Evolutionary conservation across 2,888 invertebrate species (phyloP), one percentile per base, ranked within the genome.

Genomic region (Crepidodera aurea): DNA sequence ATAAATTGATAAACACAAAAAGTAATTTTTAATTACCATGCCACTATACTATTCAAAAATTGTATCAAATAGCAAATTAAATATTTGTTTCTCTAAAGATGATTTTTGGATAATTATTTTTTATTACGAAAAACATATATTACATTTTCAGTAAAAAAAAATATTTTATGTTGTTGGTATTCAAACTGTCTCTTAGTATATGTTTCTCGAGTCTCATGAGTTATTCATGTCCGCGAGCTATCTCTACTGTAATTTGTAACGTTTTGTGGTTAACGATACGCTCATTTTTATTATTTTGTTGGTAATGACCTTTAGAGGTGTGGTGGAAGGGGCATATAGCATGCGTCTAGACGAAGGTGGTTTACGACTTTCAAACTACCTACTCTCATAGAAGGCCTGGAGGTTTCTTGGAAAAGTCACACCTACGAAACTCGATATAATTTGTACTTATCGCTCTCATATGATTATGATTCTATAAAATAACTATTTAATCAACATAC

Each of bases 191-290:
- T 44, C 25, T 4, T 7, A 3, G 44, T 44, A 44, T 55, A 44
- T 69, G 72, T 73, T 78, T 77, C 71, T 68, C 75, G 73, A 73
- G 71, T 73, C 75, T 77, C 76, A 77, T 79, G 77, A 66, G 66
- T 79, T 78, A 79, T 79, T 78, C 79, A 79, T 77, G 71, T 66
- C 70, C 51, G 67, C 64, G 65, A 71, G 64, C 67, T 69, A 69
- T 73, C 74, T 76, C 75, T 65, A 75, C 76, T 78, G 77, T 78
- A 78, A 78, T 78, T 77, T 78, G 78, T 78, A 76, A 74, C 78
- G 76, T 77, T 78, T 77, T 56, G 46, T 37, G 56, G 46, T 48
- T 56, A 56, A 56, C 56, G 56, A 56, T 46, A 37, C 25, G 25
- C 56, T 56, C 56, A 73, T 75, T 77, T 77, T 75, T 77, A 75